These are phyloP conservation scores for Corythoichthys intestinalis DNA, from an alignment of 2,113 vertebrate genomes.

Conservation along the genomic window DNA sequence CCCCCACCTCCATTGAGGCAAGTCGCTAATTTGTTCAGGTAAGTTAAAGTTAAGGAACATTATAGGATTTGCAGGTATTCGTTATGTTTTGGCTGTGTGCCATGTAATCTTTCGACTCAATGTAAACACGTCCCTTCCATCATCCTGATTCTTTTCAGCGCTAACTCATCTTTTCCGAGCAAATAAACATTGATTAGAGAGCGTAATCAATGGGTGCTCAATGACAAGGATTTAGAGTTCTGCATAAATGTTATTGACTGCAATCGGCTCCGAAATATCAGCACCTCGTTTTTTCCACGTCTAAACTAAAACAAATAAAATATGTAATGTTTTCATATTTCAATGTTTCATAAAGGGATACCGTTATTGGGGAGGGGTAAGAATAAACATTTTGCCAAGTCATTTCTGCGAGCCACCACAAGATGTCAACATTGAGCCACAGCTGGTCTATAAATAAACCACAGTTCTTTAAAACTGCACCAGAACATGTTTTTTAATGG, in stretches of 20 bases:
- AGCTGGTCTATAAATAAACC: constrained; percentile 3
- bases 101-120: constrained; percentile 38
- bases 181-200: constrained; percentile 68
- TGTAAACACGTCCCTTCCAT: constrained; percentile 59
- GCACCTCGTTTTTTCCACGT: constrained; percentile 28
- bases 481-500: neutral
- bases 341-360: constrained; percentile 43
- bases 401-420: constrained; percentile 23
- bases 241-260: constrained; percentile 67
- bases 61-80: constrained; percentile 5
- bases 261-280: constrained; percentile 46
- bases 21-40: constrained; percentile 1
- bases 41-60: neutral
- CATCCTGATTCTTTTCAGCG: constrained; percentile 53
- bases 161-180: constrained; percentile 38
- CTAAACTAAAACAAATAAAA: neutral
- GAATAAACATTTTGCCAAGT: neutral
- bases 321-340: constrained; percentile 32
- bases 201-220: constrained; percentile 67
- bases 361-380: constrained; percentile 1
- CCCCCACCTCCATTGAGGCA: neutral
- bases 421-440: constrained; percentile 62
- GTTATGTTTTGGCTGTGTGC: neutral
- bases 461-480: neutral
- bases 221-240: constrained; percentile 71